phyloP scores from a whole-genome alignment of 1,140 invertebrate genomes.

The Drosophila bifasciata region DNA sequence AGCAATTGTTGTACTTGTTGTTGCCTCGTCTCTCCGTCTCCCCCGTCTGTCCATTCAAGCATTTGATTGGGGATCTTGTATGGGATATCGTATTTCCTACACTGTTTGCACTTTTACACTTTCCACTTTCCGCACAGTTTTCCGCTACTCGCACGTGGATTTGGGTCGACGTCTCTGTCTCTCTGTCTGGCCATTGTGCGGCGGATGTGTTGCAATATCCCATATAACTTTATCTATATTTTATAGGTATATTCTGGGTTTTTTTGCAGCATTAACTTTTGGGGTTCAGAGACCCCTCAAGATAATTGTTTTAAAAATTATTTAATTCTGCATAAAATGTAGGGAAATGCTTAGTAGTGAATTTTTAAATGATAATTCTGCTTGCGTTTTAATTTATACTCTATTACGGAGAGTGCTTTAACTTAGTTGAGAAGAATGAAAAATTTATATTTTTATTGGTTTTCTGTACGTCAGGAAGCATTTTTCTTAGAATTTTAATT shows the following conservation, averaged over 20 bases:
- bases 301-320: neutral
- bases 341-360: neutral
- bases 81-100: constrained; percentile 52
- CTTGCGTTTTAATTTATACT: no score
- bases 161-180: constrained; percentile 17
- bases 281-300: constrained; percentile 32
- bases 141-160: constrained; percentile 15
- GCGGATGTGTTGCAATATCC: constrained; percentile 53
- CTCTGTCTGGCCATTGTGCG: no score
- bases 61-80: constrained; percentile 29
- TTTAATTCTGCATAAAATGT: neutral
- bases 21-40: neutral
- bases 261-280: constrained; percentile 15
- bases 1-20: constrained; percentile 10
- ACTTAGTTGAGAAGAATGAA: no score
- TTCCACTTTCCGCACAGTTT: constrained; percentile 30
- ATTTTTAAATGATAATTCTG: no score
- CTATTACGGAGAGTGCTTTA: no score
- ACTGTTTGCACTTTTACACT: constrained; percentile 35
- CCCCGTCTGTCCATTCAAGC: constrained; percentile 17
- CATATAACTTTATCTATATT: constrained; percentile 7
- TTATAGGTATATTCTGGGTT: neutral
- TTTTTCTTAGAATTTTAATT: no score
- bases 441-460: no score
- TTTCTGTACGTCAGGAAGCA: no score